These are phyloP conservation scores for Lacerta bilineata DNA, from an alignment of 2,797 vertebrate species.

Conservation along the genomic window DNA sequence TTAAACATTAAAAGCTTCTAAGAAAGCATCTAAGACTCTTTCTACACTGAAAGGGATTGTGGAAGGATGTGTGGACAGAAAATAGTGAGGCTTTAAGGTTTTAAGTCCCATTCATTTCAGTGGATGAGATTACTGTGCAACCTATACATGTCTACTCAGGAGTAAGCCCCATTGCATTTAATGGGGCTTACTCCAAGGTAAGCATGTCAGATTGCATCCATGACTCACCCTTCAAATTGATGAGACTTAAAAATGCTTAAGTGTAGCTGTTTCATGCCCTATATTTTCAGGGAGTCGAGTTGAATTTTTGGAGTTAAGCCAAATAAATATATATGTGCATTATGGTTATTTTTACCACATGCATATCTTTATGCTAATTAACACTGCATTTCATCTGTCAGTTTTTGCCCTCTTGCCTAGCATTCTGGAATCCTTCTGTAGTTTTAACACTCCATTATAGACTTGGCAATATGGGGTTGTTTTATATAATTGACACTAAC, in stretches of 20 bases:
- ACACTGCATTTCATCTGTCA: background rate
- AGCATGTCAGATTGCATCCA: background rate
- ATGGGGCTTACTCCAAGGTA: too few species aligned
- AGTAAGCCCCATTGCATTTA: too few species aligned
- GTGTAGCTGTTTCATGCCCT: background rate
- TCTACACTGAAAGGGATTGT: too few species aligned
- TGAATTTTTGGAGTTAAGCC: background rate
- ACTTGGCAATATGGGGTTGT: background rate
- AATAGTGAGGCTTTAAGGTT: too few species aligned
- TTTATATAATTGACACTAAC: background rate
- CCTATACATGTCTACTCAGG: too few species aligned
- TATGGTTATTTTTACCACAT: background rate
- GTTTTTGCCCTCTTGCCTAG: background rate
- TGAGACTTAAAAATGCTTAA: background rate
- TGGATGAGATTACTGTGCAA: too few species aligned
- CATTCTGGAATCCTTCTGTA: background rate
- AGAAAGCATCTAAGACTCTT: too few species aligned
- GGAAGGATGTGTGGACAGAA: too few species aligned
- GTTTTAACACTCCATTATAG: background rate
- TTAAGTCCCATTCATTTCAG: too few species aligned
- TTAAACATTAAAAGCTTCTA: too few species aligned
- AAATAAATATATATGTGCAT: background rate
- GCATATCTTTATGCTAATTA: constrained; percentile 6
- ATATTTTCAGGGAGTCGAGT: background rate
- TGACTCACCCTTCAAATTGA: background rate